A percentile compares a stretch with the other conserved stretches of the same genome.
Evolutionary conservation across 30 jellyfish, hydroid and myxozoan genomes (phyloP).

Genomic region (Mastigias papua): DNA sequence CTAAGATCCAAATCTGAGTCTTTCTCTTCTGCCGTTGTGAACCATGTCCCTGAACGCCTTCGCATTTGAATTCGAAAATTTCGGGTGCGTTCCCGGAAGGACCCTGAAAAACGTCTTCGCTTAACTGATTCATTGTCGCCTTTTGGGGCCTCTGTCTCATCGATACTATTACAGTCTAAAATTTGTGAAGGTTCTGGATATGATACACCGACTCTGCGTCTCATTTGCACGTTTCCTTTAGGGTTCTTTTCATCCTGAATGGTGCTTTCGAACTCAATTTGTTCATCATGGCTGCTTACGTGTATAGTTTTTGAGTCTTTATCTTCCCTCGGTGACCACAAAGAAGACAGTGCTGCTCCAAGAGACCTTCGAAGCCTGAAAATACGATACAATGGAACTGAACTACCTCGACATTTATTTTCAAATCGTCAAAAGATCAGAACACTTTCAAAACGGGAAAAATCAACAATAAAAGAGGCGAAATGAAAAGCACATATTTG

Average conservation of each 20-base stretch:
- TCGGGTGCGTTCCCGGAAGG: conserved; percentile 72
- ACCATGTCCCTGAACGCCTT: conserved; percentile 79
- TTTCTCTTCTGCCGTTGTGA: conserved; percentile 49
- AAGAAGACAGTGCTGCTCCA: conserved; percentile 92
- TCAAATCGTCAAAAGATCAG: no score
- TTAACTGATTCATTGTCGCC: conserved; percentile 49
- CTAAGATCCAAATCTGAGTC: conserved; percentile 38
- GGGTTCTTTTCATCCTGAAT: conserved; percentile 15
- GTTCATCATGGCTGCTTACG: conserved; percentile 2
- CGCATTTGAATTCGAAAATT: conserved; percentile 64
- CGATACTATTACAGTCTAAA: conserved; percentile 4
- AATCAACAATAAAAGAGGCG: no score
- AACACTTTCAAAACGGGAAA: no score
- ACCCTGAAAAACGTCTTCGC: conserved; percentile 65
- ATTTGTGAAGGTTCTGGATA: conserved; percentile 25
- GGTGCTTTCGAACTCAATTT: background rate
- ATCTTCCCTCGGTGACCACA: conserved; percentile 91
- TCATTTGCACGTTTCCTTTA: conserved; percentile 9
- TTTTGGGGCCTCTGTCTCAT: conserved; percentile 11
- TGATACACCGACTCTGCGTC: conserved; percentile 76
- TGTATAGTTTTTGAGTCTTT: conserved; percentile 28
- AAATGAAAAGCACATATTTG: no score
- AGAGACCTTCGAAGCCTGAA: conserved; percentile 89
- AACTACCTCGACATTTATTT: no score
- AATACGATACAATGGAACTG: background rate